These are phyloP conservation scores for Bombus difficillimus DNA, from an alignment of 1,140 invertebrate genomes.

Conservation along the genomic window DNA sequence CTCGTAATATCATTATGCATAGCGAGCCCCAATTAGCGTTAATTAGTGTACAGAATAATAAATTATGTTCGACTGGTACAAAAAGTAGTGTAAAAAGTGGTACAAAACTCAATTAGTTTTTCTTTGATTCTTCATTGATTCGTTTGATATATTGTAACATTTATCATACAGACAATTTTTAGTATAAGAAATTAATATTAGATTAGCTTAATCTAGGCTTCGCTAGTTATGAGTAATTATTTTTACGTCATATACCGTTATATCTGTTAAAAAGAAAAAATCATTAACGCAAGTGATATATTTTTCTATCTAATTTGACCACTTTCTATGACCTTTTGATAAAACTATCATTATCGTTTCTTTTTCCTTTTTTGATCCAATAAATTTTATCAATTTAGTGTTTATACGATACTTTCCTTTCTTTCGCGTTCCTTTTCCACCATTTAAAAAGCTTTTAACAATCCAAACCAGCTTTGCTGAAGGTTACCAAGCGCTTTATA, in stretches of 20 bases:
- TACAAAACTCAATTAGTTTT: not conserved
- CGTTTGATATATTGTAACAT: not conserved
- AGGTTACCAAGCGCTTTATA: not conserved
- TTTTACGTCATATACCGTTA: not conserved
- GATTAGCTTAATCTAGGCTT: not conserved
- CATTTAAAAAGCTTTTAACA: not conserved
- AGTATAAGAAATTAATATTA: not conserved
- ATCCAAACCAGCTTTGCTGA: not conserved
- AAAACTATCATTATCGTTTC: not conserved
- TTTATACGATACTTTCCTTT: not conserved
- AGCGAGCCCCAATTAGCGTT: too few relatives aligned
- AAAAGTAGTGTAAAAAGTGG: not conserved
- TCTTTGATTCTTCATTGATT: not conserved
- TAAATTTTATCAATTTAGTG: not conserved
- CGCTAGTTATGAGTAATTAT: not conserved
- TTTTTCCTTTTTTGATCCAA: not conserved
- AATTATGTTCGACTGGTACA: not conserved
- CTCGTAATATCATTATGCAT: too few relatives aligned
- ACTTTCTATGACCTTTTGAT: not conserved
- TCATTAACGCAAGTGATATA: not conserved
- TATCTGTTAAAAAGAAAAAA: not conserved
- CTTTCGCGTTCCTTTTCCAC: not conserved
- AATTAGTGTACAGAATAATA: not conserved
- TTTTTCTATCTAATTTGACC: not conserved
- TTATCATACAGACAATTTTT: not conserved